Base-by-base conservation (phyloP, 2,888 invertebrate species). In the Andricus curvator region DNA sequence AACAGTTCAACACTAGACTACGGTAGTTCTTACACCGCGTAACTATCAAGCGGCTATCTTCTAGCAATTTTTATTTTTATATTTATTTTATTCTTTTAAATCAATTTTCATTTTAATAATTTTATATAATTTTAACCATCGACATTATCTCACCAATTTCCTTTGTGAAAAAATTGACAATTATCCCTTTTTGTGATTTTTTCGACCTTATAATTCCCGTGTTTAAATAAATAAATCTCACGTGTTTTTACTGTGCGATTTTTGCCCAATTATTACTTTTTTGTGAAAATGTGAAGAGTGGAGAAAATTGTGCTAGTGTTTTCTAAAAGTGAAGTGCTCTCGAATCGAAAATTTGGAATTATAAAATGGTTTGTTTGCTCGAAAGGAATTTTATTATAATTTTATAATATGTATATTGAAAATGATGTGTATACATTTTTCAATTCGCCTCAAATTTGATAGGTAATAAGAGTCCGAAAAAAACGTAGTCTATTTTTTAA, bases 21-120 rank as follows among this genome's bases (percentile, higher is more conserved):
- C 0, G 56, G 74, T 74, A 74, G 74, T 60, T 74, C 56, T 56
- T 74, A 56, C 74, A 74, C 74, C 56, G 51, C 56, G 74, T n/a
- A 74, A 74, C 74, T 74, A 74, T 74, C 33, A n/a, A 5, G n/a
- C 29, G n/a, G 20, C 20, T 74, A 5, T 74, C 33, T 11, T 62
- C 62, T 17, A 17, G 17, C 13, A 29, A 8, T 11, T 25, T 62
- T 25, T 62, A 0, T 4, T 62, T 62, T 4, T 3, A 25, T 13
- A 17, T 64, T 29, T 64, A 1, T 25, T 64, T 44, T 17, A 4
- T 44, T 44, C 13, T 44, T 44, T 25, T 1, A 3, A 13, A 48
- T 48, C 13, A 48, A 48, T 48, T 48, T 17, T 62, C 25, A 9
- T 25, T n/a, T 62, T 4, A 62, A 62, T 22, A 29, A 62, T 41